phyloP scores from a whole-genome alignment of 1,140 invertebrate genomes.

The Leptopilina boulardi region DNA sequence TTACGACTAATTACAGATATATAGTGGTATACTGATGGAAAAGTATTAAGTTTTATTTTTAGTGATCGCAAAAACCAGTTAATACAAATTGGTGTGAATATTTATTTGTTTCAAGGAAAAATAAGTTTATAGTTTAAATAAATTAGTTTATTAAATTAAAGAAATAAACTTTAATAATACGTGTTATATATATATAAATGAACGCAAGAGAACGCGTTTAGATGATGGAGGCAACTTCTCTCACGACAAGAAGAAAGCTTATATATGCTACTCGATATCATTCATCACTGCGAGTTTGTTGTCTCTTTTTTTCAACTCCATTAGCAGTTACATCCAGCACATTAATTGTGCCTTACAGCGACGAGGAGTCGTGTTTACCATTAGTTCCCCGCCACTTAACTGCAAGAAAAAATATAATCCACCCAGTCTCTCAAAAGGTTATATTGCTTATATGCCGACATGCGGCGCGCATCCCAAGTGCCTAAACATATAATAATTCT shows the following conservation, averaged over 20 bases:
- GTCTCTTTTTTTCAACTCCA: slow-evolving; percentile 70
- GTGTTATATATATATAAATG: too few relatives aligned
- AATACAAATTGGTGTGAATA: too few relatives aligned
- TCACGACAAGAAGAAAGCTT: too few relatives aligned
- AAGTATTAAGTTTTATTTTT: too few relatives aligned
- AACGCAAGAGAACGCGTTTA: background rate
- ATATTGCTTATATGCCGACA: slow-evolving; percentile 49
- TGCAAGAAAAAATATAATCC: slow-evolving; percentile 38
- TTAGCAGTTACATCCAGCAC: slow-evolving; percentile 70
- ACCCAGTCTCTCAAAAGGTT: slow-evolving; percentile 38
- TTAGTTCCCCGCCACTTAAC: slow-evolving; percentile 70
- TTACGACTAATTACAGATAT: background rate
- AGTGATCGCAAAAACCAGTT: too few relatives aligned
- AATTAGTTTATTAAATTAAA: too few relatives aligned
- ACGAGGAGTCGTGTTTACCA: slow-evolving; percentile 69
- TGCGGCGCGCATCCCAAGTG: slow-evolving; percentile 51
- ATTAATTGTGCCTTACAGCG: slow-evolving; percentile 67
- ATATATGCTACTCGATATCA: slow-evolving; percentile 56
- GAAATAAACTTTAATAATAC: too few relatives aligned
- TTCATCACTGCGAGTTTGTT: slow-evolving; percentile 66
- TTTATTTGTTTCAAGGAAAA: too few relatives aligned
- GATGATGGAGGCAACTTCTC: slow-evolving; percentile 25
- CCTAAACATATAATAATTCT: slow-evolving; percentile 61
- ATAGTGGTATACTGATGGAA: background rate
- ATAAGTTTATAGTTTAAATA: too few relatives aligned